A percentile compares a stretch with the other conserved stretches of the same genome.
These are phyloP conservation scores for Onychomys torridus DNA, from an alignment of 2,797 vertebrate species.

Conservation along the genomic window DNA sequence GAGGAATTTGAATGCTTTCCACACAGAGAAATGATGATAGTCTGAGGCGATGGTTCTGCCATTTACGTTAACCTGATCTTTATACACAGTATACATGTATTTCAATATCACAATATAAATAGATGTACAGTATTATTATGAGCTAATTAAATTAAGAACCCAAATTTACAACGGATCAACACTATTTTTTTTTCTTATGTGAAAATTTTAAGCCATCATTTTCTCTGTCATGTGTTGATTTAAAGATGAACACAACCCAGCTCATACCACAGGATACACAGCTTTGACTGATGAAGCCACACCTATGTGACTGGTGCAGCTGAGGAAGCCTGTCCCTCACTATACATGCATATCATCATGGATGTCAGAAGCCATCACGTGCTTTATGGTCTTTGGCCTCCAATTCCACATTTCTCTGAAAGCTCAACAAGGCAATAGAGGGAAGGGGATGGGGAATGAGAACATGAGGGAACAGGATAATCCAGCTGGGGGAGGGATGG, in stretches of 20 bases:
- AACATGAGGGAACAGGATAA: too few relatives aligned
- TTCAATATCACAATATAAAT: neutral
- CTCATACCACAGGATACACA: neutral
- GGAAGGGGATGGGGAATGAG: too few relatives aligned
- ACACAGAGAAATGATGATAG: neutral
- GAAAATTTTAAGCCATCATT: conserved; percentile 15
- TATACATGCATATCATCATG: accelerated
- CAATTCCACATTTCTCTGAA: neutral
- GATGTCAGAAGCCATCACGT: neutral
- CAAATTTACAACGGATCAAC: neutral
- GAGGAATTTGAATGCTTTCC: neutral
- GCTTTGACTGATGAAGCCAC: neutral
- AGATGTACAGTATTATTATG: neutral
- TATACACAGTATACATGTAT: neutral
- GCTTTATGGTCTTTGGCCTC: neutral
- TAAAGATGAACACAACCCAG: conserved; percentile 35
- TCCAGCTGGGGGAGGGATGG: too few relatives aligned
- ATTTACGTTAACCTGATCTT: neutral
- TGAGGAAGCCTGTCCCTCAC: accelerated
- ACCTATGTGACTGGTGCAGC: neutral
- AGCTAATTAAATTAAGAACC: neutral
- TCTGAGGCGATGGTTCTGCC: neutral
- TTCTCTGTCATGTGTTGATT: neutral
- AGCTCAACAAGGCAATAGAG: neutral
- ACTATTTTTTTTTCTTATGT: neutral